Evolutionary conservation across 1,140 invertebrate genomes (phyloP).

Genomic region (Onthophagus taurus): DNA sequence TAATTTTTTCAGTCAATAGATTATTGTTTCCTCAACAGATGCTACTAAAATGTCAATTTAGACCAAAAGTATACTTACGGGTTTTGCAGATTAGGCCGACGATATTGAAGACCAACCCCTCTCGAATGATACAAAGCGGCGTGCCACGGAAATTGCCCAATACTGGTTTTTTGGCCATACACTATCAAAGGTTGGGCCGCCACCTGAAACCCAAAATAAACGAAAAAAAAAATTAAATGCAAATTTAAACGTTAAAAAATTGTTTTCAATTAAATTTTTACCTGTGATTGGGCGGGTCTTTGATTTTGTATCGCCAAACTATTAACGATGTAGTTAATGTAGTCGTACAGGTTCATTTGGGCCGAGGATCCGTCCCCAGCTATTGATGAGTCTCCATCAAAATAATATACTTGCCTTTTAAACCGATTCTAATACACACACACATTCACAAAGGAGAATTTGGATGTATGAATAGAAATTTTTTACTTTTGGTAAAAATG

Average conservation of each 20-base stretch:
- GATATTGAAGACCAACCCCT: slow-evolving; percentile 23
- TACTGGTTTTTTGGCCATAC: slow-evolving; percentile 30
- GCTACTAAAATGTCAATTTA: too few relatives aligned
- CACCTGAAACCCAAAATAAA: slow-evolving; percentile 14
- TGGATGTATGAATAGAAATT: too few relatives aligned
- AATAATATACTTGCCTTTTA: slow-evolving; percentile 10
- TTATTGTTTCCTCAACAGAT: too few relatives aligned
- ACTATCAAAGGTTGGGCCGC: slow-evolving; percentile 31
- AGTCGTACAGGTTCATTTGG: slow-evolving; percentile 4
- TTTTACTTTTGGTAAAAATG: too few relatives aligned
- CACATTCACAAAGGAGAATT: too few relatives aligned
- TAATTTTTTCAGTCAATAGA: too few relatives aligned
- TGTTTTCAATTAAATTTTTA: too few relatives aligned
- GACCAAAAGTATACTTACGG: too few relatives aligned
- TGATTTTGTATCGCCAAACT: too few relatives aligned
- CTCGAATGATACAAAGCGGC: slow-evolving; percentile 28
- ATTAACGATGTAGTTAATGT: slow-evolving; percentile 6
- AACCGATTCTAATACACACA: background rate
- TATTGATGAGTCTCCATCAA: slow-evolving; percentile 1
- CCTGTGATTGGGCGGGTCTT: too few relatives aligned
- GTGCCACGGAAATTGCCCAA: slow-evolving; percentile 36
- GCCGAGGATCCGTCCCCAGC: background rate
- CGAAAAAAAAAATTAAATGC: background rate
- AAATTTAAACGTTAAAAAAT: too few relatives aligned
- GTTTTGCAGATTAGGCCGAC: too few relatives aligned